A percentile compares a stretch with the other conserved stretches of the same genome.
phyloP scores from a whole-genome alignment of 2,113 vertebrate genomes.

The Pleuronectes platessa region DNA sequence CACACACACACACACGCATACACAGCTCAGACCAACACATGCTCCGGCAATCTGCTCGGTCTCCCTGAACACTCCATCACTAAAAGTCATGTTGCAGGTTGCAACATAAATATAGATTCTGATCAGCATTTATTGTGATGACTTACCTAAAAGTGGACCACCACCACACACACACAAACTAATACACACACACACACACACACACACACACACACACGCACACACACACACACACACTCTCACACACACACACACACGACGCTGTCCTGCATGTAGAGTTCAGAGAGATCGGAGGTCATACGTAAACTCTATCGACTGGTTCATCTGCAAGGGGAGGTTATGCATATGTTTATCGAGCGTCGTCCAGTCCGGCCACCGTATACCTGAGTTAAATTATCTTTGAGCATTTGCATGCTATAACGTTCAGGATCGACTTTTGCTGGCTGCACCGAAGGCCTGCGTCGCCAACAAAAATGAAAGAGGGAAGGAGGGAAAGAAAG shows the following conservation, averaged over 20 bases:
- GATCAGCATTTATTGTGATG: constrained; percentile 70
- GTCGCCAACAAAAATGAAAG: not conserved
- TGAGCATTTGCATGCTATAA: constrained; percentile 36
- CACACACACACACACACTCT: constrained; percentile 11
- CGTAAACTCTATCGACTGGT: constrained; percentile 50
- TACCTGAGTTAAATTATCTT: constrained; percentile 47
- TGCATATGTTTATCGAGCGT: constrained; percentile 70
- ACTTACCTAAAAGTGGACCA: constrained; percentile 53
- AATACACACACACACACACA: constrained; percentile 2
- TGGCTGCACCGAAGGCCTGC: constrained; percentile 10
- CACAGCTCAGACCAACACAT: constrained; percentile 24
- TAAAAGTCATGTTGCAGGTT: constrained; percentile 42
- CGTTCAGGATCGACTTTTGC: constrained; percentile 51
- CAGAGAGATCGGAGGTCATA: constrained; percentile 60
- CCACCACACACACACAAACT: constrained; percentile 9
- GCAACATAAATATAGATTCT: constrained; percentile 38
- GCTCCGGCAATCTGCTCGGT: constrained; percentile 44
- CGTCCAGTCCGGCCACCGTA: constrained; percentile 19
- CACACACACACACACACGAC: constrained; percentile 9
- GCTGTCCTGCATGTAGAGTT: constrained; percentile 33
- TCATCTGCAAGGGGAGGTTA: constrained; percentile 47
- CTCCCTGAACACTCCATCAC: constrained; percentile 49
- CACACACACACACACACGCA: not conserved
- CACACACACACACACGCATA: constrained; percentile 5
- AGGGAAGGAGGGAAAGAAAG: constrained; percentile 40